Evolutionary conservation across 2,888 invertebrate species (phyloP).

Genomic region (Onthophagus sagittarius): DNA sequence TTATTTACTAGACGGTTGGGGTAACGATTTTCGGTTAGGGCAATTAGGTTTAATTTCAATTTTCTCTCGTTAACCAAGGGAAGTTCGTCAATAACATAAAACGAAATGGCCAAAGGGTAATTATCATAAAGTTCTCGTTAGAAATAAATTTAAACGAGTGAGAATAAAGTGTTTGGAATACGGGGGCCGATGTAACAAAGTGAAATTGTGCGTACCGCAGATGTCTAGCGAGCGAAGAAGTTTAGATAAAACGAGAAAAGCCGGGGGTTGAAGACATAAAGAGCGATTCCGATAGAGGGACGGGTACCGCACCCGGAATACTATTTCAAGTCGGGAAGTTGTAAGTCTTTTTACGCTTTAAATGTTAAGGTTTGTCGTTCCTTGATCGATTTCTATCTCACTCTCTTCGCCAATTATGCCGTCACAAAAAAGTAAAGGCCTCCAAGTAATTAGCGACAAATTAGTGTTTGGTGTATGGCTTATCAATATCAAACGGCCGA

Average conservation of each 20-base stretch:
- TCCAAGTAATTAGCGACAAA: background rate
- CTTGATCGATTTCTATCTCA: background rate
- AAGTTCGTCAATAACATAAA: background rate
- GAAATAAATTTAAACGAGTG: conserved; percentile 23
- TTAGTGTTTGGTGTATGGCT: background rate
- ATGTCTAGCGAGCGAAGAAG: conserved; percentile 14
- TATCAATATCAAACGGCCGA: background rate
- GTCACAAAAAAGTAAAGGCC: background rate
- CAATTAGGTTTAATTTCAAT: background rate
- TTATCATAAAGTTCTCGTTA: conserved; percentile 19
- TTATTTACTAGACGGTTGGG: background rate
- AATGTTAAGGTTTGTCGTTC: background rate
- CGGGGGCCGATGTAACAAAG: conserved; percentile 12
- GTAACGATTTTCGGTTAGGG: background rate
- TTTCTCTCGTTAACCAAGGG: background rate
- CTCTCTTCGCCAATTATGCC: background rate
- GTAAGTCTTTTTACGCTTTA: conserved; percentile 29
- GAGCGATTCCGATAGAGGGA: conserved; percentile 23
- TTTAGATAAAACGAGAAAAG: conserved; percentile 26
- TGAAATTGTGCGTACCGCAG: conserved; percentile 27
- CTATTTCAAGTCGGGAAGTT: conserved; percentile 39
- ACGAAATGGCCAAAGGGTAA: background rate
- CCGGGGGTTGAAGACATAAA: conserved; percentile 17
- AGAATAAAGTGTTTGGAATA: conserved; percentile 20
- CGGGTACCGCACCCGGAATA: conserved; percentile 33